Evolutionary conservation across 2,888 invertebrate genomes (phyloP), one percentile per base, ranked within the genome.

Genomic region (Graphium colonna): DNA sequence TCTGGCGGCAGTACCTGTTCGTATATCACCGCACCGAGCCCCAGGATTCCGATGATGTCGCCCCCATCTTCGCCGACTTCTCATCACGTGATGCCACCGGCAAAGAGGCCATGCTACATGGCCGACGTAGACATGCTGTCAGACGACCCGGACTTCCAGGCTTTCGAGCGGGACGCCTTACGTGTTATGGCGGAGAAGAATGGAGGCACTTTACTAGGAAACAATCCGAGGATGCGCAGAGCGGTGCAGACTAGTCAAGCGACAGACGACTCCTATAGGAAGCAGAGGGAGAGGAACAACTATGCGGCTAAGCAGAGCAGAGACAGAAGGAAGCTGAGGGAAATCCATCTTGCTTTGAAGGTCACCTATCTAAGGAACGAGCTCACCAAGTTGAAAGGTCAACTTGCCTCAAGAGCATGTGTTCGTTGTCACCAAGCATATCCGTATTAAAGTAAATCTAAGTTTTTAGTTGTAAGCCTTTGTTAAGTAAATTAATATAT

Each of bases 261-360:
- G 45, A 68, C 94, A 0, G 95, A 97, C 73, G 95, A 95, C 1
- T 93, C 95, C 0, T 98, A 98, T 74, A 94, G 95, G 88, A 97
- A 96, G 66, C 92, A 97, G 52, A 87, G 98, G 8, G 92, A 95
- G 60, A 96, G 97, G 73, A 98, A 98, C 78, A 98, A 98, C 76
- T 96, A 95, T 59, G 98, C 98, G 0, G 98, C 98, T 0, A 98
- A 98, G 79, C 92, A 97, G 63, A 98, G 97, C 0, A 91, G 98
- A 1, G 98, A 98, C 69, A 93, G 97, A 0, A 90, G 98, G 55
- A 91, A 97, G 64, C 93, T 95, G 41, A 96, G 98, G 67, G 98
- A 97, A 63, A 97, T 98, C 64, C 97, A 97, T 69, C 94, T 98
- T 33, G 96, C 97, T 0, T 93, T 98, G 39, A 91, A 97, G 52